phyloP scores from a whole-genome alignment of 2,797 vertebrate genomes.

The Myripristis jacobus region DNA sequence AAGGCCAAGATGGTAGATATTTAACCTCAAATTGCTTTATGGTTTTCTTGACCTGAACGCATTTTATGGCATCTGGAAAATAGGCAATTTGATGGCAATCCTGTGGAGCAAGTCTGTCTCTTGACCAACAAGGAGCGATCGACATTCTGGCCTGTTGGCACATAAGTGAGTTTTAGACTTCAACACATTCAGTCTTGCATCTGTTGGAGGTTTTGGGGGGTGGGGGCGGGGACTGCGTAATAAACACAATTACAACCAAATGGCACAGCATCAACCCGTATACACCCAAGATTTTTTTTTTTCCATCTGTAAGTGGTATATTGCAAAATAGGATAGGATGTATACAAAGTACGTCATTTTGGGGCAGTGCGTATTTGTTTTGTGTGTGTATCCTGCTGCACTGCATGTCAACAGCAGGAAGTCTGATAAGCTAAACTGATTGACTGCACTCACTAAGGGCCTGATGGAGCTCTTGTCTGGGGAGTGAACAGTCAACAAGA shows the following conservation, averaged over 20 bases:
- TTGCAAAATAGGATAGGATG: neutral
- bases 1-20: slow-evolving; percentile 65
- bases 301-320: neutral
- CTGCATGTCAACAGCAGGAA: slow-evolving; percentile 50
- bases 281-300: neutral
- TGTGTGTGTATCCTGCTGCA: too few species aligned
- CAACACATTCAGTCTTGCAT: slow-evolving; percentile 52
- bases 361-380: too few species aligned
- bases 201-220: neutral
- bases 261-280: slow-evolving; percentile 17
- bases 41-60: slow-evolving; percentile 59
- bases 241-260: slow-evolving; percentile 30
- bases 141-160: neutral
- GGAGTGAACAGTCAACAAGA: slow-evolving; percentile 63
- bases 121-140: neutral
- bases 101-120: neutral
- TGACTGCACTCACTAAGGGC: slow-evolving; percentile 26
- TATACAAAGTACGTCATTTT: slow-evolving; percentile 29
- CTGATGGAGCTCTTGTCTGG: slow-evolving; percentile 50
- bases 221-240: neutral
- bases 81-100: neutral
- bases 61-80: slow-evolving; percentile 63
- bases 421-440: slow-evolving; percentile 39
- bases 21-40: slow-evolving; percentile 76
- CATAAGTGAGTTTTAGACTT: neutral